Conservation (phyloP, 2,797 vertebrate genomes). For the Clarias pachynema region DNA sequence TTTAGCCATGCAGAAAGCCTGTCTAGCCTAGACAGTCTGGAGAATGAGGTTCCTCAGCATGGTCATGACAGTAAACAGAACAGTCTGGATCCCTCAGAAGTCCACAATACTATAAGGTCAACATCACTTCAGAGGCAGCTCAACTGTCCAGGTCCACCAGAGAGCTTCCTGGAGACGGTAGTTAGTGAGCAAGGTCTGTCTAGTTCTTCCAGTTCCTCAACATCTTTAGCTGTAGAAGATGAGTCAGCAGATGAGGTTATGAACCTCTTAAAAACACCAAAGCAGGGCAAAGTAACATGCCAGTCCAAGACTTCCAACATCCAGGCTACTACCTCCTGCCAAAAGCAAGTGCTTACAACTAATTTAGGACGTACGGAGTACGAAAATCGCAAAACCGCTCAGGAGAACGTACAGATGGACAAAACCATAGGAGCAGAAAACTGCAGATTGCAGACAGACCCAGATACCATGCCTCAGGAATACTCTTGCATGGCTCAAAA, state of each 20-base stretch:
- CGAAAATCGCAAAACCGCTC: constrained; percentile 37
- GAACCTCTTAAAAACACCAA: constrained; percentile 53
- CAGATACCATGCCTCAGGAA: constrained; percentile 61
- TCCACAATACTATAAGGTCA: constrained; percentile 59
- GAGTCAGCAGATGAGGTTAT: constrained; percentile 43
- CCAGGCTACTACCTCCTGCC: constrained; percentile 42
- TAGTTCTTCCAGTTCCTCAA: constrained; percentile 20
- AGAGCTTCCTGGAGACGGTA: constrained; percentile 60
- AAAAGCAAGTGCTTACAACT: constrained; percentile 50
- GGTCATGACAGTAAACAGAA: constrained; percentile 58
- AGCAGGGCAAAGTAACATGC: constrained; percentile 51
- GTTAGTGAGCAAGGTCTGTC: constrained; percentile 44
- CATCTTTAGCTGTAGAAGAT: constrained; percentile 41
- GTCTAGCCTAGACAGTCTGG: constrained; percentile 89
- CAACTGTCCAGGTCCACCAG: constrained; percentile 56
- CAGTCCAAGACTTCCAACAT: constrained; percentile 42
- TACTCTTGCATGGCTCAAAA: constrained; percentile 64
- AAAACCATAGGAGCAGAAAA: constrained; percentile 55
- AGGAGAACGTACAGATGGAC: constrained; percentile 48
- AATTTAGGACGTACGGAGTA: constrained; percentile 39
- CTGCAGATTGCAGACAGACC: constrained; percentile 61
- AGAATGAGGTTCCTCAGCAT: constrained; percentile 73
- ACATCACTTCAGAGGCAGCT: constrained; percentile 58
- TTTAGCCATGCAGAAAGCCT: constrained; percentile 80
- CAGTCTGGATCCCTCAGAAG: constrained; percentile 59